These are phyloP conservation scores for Sebastolobus alascanus DNA, from an alignment of 2,797 vertebrate genomes.

Conservation along the genomic window DNA sequence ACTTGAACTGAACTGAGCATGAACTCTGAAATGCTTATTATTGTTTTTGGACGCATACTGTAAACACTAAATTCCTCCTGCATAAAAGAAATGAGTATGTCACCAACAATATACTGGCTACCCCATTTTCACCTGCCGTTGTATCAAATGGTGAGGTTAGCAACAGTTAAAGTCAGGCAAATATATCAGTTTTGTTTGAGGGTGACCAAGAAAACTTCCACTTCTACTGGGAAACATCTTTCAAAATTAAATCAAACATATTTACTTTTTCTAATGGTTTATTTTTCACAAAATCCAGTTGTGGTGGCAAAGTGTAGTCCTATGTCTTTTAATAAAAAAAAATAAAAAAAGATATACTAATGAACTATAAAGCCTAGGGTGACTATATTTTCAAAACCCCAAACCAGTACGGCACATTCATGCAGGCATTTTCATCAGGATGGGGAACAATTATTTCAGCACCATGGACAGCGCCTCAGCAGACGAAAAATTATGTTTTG, in stretches of 20 bases:
- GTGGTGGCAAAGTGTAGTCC: background rate
- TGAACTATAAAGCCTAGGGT: background rate
- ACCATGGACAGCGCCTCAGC: too few relatives aligned
- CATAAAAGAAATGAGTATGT: background rate
- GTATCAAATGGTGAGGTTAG: background rate
- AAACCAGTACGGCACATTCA: too few relatives aligned
- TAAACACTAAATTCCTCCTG: background rate
- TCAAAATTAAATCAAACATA: background rate
- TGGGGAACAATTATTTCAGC: too few relatives aligned
- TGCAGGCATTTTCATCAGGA: too few relatives aligned
- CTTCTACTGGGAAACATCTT: background rate
- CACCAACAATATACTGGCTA: background rate
- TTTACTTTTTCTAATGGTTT: background rate
- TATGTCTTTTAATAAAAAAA: background rate
- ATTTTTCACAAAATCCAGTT: background rate
- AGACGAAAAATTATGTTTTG: too few relatives aligned
- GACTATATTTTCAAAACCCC: too few relatives aligned
- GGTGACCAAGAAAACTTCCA: background rate
- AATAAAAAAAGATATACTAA: background rate
- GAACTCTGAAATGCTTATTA: constrained; percentile 27
- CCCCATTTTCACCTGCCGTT: background rate
- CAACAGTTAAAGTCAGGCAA: background rate
- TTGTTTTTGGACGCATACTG: background rate
- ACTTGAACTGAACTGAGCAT: constrained; percentile 9
- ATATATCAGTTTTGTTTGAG: background rate